Evolutionary conservation across 1,140 invertebrate genomes (phyloP), one percentile per base, ranked within the genome.

Genomic region (Bombus confusus): DNA sequence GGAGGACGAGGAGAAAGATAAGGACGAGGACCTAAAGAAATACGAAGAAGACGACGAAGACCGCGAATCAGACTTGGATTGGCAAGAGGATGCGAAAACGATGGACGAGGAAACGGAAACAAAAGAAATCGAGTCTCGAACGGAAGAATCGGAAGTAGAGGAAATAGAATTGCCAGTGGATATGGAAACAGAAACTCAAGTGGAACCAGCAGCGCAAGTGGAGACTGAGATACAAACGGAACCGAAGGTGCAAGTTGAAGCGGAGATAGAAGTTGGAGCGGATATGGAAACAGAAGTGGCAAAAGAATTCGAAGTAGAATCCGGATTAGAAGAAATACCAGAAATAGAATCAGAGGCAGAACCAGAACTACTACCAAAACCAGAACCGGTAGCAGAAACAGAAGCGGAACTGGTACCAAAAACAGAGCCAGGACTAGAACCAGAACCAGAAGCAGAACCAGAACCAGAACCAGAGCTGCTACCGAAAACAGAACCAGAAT

Each of bases 171-270:
- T 28, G 76, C 43, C 72, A 15, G 75, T 84, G 25, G 68, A 73
- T 6, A 25, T 59, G 15, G 66, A 80, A 34, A 68, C 15, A 5
- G 62, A 86, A 57, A 39, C 31, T n/a, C 73, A 80, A 28, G 34
- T 47, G 18, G 39, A 83, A 22, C 52, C 75, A 34, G 9, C 73
- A 47, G 39, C n/a, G 13, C 66, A 85, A 83, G 37, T 31, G 34
- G 41, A 84, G 34, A 39, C 80, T 3, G 66, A 88, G 31, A 31
- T 41, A 52, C 39, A 43, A 82, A 73, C 77, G 4, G 41, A 78
- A 9, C 39, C 62, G 10, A 39, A 72, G 28, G 28, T 5, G 25
- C 52, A 31, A n/a, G 47, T 39, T 4, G 59, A 80, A 15, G 79
- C 18, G 41, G 73, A 72, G n/a, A 47, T 41, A 52, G 68, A 77